Percentiles rank a stretch among this genome's conserved stretches.
phyloP scores from a whole-genome alignment of 2,888 invertebrate species.

The Entomobrya multifasciata region DNA sequence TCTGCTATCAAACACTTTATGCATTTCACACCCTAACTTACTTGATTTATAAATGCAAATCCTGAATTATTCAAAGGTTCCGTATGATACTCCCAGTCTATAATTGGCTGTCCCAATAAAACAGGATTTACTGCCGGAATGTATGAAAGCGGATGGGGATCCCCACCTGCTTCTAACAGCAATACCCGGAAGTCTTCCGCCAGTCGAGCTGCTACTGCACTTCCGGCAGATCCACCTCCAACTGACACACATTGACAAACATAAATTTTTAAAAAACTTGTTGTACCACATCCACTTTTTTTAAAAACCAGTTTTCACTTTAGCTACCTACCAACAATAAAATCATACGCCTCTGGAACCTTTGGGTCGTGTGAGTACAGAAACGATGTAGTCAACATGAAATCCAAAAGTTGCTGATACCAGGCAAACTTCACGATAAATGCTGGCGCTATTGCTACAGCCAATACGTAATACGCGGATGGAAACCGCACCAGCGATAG shows the following conservation, averaged over 20 bases:
- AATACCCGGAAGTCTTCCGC: slow-evolving; percentile 34
- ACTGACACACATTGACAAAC: slow-evolving; percentile 11
- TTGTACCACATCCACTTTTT: not conserved
- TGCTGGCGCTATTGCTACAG: not conserved
- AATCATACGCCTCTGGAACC: slow-evolving; percentile 38
- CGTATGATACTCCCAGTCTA: slow-evolving; percentile 72
- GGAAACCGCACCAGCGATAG: not conserved
- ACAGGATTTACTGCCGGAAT: slow-evolving; percentile 43
- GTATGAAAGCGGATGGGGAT: slow-evolving; percentile 65
- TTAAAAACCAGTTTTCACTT: not conserved
- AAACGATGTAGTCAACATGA: slow-evolving; percentile 15
- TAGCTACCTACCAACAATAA: slow-evolving; percentile 64
- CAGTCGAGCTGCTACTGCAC: slow-evolving; percentile 39
- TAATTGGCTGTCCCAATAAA: slow-evolving; percentile 48
- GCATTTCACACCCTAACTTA: not conserved
- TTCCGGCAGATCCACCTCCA: slow-evolving; percentile 51
- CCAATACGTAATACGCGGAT: not conserved
- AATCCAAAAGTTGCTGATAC: slow-evolving; percentile 58
- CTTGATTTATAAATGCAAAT: slow-evolving; percentile 63
- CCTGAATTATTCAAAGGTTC: slow-evolving; percentile 61
- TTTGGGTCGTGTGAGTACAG: slow-evolving; percentile 22
- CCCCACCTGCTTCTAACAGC: slow-evolving; percentile 69
- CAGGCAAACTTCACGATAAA: slow-evolving; percentile 54
- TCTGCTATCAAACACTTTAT: no score
- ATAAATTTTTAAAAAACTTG: not conserved